Evolutionary conservation across 1,140 invertebrate genomes (phyloP).

Genomic region (Hormaphis cornu): DNA sequence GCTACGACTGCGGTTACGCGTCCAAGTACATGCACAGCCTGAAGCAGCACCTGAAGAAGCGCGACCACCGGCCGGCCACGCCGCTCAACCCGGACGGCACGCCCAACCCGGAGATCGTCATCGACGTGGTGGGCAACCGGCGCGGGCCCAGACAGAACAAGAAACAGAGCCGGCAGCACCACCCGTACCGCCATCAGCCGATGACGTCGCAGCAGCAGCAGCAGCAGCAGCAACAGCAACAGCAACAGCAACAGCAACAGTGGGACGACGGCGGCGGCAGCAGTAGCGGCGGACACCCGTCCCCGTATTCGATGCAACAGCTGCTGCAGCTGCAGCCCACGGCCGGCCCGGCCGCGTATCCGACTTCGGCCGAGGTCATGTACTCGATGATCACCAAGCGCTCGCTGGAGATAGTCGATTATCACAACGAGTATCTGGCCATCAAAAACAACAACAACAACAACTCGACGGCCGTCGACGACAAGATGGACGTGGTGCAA

Average conservation of each 20-base stretch:
- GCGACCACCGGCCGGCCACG: constrained; percentile 73
- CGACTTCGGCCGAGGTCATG: constrained; percentile 10
- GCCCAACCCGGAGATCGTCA: constrained; percentile 73
- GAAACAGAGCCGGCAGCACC: constrained; percentile 28
- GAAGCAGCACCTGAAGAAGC: constrained; percentile 87
- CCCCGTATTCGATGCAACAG: constrained; percentile 31
- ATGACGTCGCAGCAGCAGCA: not conserved
- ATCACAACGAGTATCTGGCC: constrained; percentile 5
- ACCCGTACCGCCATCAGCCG: constrained; percentile 15
- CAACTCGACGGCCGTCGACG: constrained; percentile 2
- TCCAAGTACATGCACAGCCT: constrained; percentile 98
- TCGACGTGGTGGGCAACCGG: constrained; percentile 81
- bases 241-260: not conserved
- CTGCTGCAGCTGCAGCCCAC: constrained; percentile 35
- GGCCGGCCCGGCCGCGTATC: not conserved
- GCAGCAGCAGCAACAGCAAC: not conserved
- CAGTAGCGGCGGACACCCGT: constrained; percentile 13
- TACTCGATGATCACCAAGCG: constrained; percentile 26
- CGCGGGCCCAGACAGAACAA: constrained; percentile 68
- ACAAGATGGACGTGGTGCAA: constrained; percentile 7
- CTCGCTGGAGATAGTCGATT: not conserved
- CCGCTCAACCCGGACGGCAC: constrained; percentile 80
- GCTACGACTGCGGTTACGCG: constrained; percentile 88
- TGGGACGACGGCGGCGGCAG: constrained; percentile 3
- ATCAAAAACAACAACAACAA: constrained; percentile 22